Percentiles rank a stretch among this genome's conserved stretches.
phyloP scores from a whole-genome alignment of 1,140 invertebrate genomes.

The Formica selysi region DNA sequence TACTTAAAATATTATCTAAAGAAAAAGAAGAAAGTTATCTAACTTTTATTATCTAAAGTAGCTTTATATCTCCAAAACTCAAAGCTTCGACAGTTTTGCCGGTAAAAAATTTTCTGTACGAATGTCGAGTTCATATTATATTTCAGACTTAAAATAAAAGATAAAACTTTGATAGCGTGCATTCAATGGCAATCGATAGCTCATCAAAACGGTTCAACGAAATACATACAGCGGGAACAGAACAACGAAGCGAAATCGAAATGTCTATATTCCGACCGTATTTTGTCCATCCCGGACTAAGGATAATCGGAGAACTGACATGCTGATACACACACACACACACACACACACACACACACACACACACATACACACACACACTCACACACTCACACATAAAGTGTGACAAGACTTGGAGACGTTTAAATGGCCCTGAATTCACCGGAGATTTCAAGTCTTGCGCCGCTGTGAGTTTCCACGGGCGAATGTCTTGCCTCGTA shows the following conservation, averaged over 20 bases:
- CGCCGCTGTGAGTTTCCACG: constrained; percentile 25
- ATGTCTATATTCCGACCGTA: constrained; percentile 29
- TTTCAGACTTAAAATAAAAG: background rate
- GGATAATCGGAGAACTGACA: background rate
- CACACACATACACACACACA: no score
- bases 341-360: no score
- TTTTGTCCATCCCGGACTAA: constrained; percentile 15
- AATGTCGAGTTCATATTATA: background rate
- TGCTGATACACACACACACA: no score
- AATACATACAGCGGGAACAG: constrained; percentile 8
- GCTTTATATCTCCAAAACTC: background rate
- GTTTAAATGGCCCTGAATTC: constrained; percentile 46
- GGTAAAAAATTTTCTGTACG: background rate
- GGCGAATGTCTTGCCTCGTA: constrained; percentile 40
- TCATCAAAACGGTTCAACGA: constrained; percentile 16
- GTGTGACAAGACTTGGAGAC: background rate
- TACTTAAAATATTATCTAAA: background rate
- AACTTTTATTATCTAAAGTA: background rate
- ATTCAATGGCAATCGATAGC: constrained; percentile 7
- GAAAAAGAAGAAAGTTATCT: background rate
- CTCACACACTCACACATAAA: no score
- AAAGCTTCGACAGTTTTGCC: background rate
- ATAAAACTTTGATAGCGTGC: background rate
- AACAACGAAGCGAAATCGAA: constrained; percentile 5
- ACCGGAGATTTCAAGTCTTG: constrained; percentile 32